These are phyloP conservation scores for Ciconia boyciana DNA, from an alignment of 2,113 vertebrate genomes.

Conservation along the genomic window DNA sequence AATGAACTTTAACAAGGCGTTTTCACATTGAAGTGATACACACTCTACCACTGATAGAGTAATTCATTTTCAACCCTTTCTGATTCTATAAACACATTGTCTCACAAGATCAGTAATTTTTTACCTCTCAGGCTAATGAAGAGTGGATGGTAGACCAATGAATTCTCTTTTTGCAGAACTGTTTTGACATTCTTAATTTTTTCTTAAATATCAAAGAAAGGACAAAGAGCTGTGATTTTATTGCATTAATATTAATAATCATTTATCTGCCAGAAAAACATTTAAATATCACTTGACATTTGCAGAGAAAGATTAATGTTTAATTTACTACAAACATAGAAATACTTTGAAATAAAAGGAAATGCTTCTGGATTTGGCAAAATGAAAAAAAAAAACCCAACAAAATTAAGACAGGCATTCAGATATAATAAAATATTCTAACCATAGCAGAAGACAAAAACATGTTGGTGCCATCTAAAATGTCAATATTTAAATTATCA, in stretches of 20 bases:
- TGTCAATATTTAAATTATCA: constrained; percentile 68
- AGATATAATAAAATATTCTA: constrained; percentile 36
- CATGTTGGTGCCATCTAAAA: constrained; percentile 50
- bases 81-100: constrained; percentile 80
- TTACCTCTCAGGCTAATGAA: constrained; percentile 67
- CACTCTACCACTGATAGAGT: constrained; percentile 73
- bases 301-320: constrained; percentile 72
- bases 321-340: constrained; percentile 68
- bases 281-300: constrained; percentile 76
- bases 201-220: constrained; percentile 73
- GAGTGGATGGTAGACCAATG: constrained; percentile 57
- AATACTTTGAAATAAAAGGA: constrained; percentile 69
- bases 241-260: constrained; percentile 73
- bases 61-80: constrained; percentile 80
- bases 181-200: constrained; percentile 66
- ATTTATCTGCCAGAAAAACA: constrained; percentile 72
- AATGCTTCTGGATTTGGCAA: constrained; percentile 46
- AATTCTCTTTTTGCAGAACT: constrained; percentile 58
- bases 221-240: constrained; percentile 65
- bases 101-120: constrained; percentile 80
- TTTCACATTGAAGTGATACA: constrained; percentile 69
- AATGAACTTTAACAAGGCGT: constrained; percentile 77
- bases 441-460: constrained; percentile 51
- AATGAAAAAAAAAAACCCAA: constrained; percentile 15
- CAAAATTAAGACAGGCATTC: constrained; percentile 53